A percentile compares a stretch with the other conserved stretches of the same genome.
Conservation (phyloP, 1,140 invertebrate genomes). For the Trachelipus rathkii region DNA sequence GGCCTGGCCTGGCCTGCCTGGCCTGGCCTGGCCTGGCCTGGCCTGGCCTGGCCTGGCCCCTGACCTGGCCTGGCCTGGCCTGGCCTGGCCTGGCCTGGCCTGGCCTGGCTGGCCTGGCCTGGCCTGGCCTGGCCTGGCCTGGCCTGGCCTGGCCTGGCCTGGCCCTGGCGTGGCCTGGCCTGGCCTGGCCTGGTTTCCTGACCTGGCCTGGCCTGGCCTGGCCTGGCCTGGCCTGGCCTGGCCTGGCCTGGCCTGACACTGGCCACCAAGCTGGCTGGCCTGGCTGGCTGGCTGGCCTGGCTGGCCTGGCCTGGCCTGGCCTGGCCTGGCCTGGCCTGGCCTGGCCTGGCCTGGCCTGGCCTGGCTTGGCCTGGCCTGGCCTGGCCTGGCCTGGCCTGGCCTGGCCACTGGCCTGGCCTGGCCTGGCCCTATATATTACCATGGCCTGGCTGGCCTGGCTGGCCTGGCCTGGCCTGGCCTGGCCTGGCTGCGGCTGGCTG, state of each 20-base stretch:
- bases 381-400: conserved; percentile 12
- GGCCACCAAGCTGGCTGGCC: too few relatives aligned
- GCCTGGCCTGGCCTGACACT: conserved; percentile 12
- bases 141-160: too few relatives aligned
- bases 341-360: conserved; percentile 12
- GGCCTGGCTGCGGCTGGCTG: too few relatives aligned
- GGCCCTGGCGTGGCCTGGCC: too few relatives aligned
- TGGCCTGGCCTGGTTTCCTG: conserved; percentile 12
- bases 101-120: too few relatives aligned
- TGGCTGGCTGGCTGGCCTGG: neutral
- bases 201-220: conserved; percentile 12
- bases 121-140: conserved; percentile 12
- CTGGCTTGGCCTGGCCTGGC: conserved; percentile 12
- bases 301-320: too few relatives aligned
- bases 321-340: conserved; percentile 12
- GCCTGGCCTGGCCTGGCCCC: conserved; percentile 6
- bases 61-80: too few relatives aligned
- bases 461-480: too few relatives aligned
- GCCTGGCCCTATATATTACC: too few relatives aligned
- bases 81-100: too few relatives aligned
- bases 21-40: conserved; percentile 12
- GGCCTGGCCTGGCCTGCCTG: too few relatives aligned
- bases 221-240: conserved; percentile 12
- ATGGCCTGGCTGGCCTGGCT: too few relatives aligned
- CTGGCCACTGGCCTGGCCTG: conserved; percentile 12